These are phyloP conservation scores for Eudiplozoon nipponicum DNA, from an alignment of 2,888 invertebrate genomes.

Conservation along the genomic window DNA sequence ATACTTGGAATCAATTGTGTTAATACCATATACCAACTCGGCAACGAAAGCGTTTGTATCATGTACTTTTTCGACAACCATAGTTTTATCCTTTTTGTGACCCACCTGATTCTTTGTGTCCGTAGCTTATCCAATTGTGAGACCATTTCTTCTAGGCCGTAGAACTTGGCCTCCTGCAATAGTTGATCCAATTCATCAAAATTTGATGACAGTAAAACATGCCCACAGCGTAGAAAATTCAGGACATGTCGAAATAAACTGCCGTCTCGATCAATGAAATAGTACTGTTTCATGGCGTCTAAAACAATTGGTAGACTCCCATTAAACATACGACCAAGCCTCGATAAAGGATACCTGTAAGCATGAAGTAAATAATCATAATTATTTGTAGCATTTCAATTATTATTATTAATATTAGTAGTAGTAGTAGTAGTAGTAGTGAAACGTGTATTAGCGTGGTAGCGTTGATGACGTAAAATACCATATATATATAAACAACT, in stretches of 20 bases:
- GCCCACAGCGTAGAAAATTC: slow-evolving; percentile 67
- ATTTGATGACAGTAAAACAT: slow-evolving; percentile 49
- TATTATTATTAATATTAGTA: too few species aligned
- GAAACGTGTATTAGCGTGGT: too few species aligned
- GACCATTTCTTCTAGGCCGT: slow-evolving; percentile 38
- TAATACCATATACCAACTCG: too few species aligned
- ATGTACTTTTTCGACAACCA: too few species aligned
- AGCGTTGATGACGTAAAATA: too few species aligned
- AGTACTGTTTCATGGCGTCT: slow-evolving; percentile 78
- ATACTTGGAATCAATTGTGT: too few species aligned
- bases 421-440: too few species aligned
- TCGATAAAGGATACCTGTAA: slow-evolving; percentile 62
- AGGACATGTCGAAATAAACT: slow-evolving; percentile 83
- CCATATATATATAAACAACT: too few species aligned
- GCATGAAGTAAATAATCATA: slow-evolving; percentile 4
- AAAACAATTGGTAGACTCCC: slow-evolving; percentile 72
- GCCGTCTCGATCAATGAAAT: slow-evolving; percentile 88
- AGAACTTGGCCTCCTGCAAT: slow-evolving; percentile 57
- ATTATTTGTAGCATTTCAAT: too few species aligned
- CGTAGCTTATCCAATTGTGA: slow-evolving; percentile 17
- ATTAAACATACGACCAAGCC: slow-evolving; percentile 62
- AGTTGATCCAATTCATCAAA: slow-evolving; percentile 55
- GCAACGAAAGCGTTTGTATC: too few species aligned
- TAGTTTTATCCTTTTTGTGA: too few species aligned
- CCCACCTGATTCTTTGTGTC: too few species aligned